Evolutionary conservation across 2,797 vertebrate genomes (phyloP).

Genomic region (Danio kyathit): DNA sequence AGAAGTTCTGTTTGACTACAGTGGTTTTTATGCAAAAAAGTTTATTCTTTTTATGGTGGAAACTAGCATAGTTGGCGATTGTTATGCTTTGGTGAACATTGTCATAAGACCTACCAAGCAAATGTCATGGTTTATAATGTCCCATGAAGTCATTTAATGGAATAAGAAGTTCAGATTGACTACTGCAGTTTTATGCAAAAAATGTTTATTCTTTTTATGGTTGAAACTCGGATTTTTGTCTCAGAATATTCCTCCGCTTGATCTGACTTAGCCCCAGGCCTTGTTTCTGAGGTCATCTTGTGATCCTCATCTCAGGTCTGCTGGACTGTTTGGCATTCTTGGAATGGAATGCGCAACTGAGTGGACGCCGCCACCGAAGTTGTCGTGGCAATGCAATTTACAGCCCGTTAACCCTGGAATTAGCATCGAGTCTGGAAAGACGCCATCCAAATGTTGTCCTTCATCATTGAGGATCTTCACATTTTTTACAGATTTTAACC

Average conservation of each 20-base stretch:
- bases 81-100: too few species aligned
- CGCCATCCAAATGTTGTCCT: slow-evolving; percentile 26
- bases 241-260: background rate
- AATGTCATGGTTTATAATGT: slow-evolving; percentile 1
- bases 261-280: slow-evolving; percentile 16
- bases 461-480: slow-evolving; percentile 12
- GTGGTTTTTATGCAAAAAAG: background rate
- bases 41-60: too few species aligned
- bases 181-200: background rate
- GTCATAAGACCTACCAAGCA: background rate
- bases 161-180: background rate
- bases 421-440: slow-evolving; percentile 30
- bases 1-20: background rate
- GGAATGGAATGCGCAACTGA: slow-evolving; percentile 77
- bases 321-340: slow-evolving; percentile 74
- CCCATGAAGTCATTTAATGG: background rate
- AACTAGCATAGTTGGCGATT: too few species aligned
- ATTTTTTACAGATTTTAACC: slow-evolving; percentile 38
- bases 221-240: background rate
- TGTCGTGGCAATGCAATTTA: slow-evolving; percentile 69
- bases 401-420: slow-evolving; percentile 68
- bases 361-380: slow-evolving; percentile 63
- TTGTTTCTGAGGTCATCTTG: slow-evolving; percentile 35
- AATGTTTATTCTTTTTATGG: too few species aligned
- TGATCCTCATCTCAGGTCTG: slow-evolving; percentile 58